Evolutionary conservation across 2,888 invertebrate species (phyloP).

Genomic region (Chelonus formosanus): DNA sequence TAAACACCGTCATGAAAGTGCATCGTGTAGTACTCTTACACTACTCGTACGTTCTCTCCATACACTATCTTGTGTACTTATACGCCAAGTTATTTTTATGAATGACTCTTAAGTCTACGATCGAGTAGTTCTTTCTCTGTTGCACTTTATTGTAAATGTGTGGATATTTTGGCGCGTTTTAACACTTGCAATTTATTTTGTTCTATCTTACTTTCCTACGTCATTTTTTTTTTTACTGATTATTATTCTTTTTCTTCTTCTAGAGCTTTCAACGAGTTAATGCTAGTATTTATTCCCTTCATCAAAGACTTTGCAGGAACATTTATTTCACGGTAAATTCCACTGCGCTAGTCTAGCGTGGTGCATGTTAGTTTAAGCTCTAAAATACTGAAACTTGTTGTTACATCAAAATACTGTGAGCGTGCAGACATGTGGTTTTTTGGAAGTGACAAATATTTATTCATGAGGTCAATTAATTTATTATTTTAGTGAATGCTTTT

Average conservation of each 20-base stretch:
- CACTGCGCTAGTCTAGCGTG: no score
- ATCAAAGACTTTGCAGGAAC: no score
- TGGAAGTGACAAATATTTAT: no score
- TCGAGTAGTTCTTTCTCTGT: slow-evolving; percentile 29
- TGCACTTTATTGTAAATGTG: slow-evolving; percentile 20
- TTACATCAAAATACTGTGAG: no score
- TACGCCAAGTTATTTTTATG: slow-evolving; percentile 58
- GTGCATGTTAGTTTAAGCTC: no score
- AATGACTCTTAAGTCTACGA: slow-evolving; percentile 52
- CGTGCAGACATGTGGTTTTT: no score
- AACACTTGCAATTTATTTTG: slow-evolving; percentile 15
- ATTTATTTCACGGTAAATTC: no score
- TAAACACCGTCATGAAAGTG: slow-evolving; percentile 20
- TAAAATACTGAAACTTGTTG: no score
- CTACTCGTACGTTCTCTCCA: slow-evolving; percentile 14
- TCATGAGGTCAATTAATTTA: no score
- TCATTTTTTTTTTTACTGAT: slow-evolving; percentile 4
- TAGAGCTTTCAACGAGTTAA: slow-evolving; percentile 15
- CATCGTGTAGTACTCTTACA: slow-evolving; percentile 18
- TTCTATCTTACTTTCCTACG: slow-evolving; percentile 11
- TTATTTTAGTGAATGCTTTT: no score
- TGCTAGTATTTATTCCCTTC: slow-evolving; percentile 9
- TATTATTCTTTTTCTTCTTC: slow-evolving; percentile 32
- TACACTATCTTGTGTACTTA: slow-evolving; percentile 35
- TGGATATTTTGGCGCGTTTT: slow-evolving; percentile 15